phyloP scores from a whole-genome alignment of 2,888 invertebrate species.

The Epirrhoe tristata region DNA sequence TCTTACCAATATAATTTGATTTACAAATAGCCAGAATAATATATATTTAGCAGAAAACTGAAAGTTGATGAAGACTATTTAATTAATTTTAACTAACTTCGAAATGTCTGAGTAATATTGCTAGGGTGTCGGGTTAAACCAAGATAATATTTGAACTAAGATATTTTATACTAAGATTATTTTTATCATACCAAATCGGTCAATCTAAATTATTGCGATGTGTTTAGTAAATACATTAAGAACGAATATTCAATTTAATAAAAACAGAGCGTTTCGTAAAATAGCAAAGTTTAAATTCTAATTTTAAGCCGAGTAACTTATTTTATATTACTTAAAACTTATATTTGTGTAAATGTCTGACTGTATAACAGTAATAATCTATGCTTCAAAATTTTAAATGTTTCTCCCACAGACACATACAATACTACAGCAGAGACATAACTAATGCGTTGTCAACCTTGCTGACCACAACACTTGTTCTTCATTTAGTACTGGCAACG shows the following conservation, averaged over 20 bases:
- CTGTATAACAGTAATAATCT: not conserved
- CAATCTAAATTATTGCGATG: not conserved
- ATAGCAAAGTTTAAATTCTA: slow-evolving; percentile 20
- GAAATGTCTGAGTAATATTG: slow-evolving; percentile 14
- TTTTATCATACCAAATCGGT: no score
- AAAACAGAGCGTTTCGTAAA: slow-evolving; percentile 8
- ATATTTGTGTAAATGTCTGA: not conserved
- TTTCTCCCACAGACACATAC: no score
- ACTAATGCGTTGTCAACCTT: no score
- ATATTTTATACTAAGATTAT: no score
- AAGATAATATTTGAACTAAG: no score
- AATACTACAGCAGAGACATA: no score
- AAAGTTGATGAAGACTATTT: slow-evolving; percentile 24
- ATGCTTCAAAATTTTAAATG: no score
- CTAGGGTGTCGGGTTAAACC: not conserved
- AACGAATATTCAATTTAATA: slow-evolving; percentile 3
- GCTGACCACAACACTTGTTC: no score
- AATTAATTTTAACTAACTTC: slow-evolving; percentile 7
- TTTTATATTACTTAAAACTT: slow-evolving; percentile 23
- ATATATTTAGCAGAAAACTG: slow-evolving; percentile 28
- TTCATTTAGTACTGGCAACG: no score
- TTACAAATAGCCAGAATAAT: slow-evolving; percentile 5
- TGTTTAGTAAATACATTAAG: not conserved
- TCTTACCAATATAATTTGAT: not conserved
- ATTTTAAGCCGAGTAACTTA: slow-evolving; percentile 17